Evolutionary conservation across 2,113 vertebrate genomes (phyloP).

Genomic region (Drymodes brunneopygia): DNA sequence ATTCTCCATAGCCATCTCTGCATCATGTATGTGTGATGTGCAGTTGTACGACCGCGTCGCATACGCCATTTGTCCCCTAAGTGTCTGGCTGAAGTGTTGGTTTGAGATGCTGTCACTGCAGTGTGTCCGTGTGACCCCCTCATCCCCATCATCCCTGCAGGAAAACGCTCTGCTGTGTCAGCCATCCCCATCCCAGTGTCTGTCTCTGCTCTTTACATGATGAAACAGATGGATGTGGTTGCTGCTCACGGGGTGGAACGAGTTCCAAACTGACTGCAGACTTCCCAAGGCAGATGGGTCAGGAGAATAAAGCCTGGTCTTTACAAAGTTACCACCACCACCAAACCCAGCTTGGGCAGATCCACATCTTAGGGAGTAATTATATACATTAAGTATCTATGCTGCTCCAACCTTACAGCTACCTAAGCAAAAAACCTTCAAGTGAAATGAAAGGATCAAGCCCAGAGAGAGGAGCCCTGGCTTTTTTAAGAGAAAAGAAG

Average conservation of each 20-base stretch:
- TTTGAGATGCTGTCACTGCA: constrained; percentile 22
- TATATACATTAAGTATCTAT: background rate
- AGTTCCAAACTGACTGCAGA: background rate
- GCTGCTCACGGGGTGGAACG: background rate
- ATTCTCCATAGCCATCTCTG: constrained; percentile 67
- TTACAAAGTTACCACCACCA: background rate
- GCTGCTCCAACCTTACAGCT: background rate
- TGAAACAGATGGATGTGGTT: constrained; percentile 14
- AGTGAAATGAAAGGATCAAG: background rate
- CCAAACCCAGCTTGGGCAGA: rapidly evolving
- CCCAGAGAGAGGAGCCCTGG: background rate
- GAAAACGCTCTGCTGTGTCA: background rate
- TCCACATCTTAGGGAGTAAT: background rate
- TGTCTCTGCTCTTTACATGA: background rate
- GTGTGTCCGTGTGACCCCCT: background rate
- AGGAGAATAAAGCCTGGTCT: background rate
- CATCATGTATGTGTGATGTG: constrained; percentile 38
- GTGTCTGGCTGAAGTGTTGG: constrained; percentile 41
- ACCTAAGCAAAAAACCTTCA: background rate
- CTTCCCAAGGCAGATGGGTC: background rate
- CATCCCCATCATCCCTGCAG: background rate
- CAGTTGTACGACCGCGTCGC: background rate
- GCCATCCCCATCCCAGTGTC: background rate
- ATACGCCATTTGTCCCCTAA: background rate
- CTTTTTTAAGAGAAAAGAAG: background rate